These are phyloP conservation scores for Polylopha cassiicola DNA, from an alignment of 2,888 invertebrate species.

Conservation along the genomic window DNA sequence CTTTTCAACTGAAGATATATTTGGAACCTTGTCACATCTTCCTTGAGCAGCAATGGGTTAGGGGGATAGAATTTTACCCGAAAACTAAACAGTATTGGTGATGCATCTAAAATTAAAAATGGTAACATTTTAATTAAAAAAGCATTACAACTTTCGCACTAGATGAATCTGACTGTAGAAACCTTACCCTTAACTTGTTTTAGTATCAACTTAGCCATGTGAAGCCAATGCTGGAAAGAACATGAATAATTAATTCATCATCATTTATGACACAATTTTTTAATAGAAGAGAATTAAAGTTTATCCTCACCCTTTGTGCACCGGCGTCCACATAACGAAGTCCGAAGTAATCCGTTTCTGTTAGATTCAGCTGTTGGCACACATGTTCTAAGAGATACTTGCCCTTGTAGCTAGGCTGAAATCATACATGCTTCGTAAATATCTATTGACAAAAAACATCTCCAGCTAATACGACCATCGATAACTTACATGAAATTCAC, in stretches of 20 bases:
- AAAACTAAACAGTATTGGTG: conserved; percentile 95
- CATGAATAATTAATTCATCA: background rate
- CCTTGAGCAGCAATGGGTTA: conserved; percentile 94
- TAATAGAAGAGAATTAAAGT: too few species aligned
- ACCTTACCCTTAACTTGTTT: conserved; percentile 93
- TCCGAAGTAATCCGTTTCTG: conserved; percentile 96
- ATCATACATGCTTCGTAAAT: conserved; percentile 29
- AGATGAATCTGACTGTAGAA: background rate
- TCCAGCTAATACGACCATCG: conserved; percentile 2
- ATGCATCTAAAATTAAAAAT: conserved; percentile 82
- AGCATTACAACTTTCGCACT: background rate
- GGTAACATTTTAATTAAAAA: conserved; percentile 2
- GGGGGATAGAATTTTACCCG: conserved; percentile 98
- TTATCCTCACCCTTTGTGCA: conserved; percentile 87
- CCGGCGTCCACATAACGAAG: conserved; percentile 92
- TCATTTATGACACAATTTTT: too few species aligned
- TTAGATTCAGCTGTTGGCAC: conserved; percentile 92
- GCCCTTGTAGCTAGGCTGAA: conserved; percentile 92
- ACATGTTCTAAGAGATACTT: conserved; percentile 93
- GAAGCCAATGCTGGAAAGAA: conserved; percentile 92
- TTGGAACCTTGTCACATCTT: conserved; percentile 96
- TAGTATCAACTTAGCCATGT: conserved; percentile 90
- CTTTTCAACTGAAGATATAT: conserved; percentile 95
- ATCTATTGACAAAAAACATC: conserved; percentile 3
- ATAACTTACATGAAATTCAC: conserved; percentile 90